phyloP scores from a whole-genome alignment of 2,888 invertebrate species.

The Creontiades dilutus region DNA sequence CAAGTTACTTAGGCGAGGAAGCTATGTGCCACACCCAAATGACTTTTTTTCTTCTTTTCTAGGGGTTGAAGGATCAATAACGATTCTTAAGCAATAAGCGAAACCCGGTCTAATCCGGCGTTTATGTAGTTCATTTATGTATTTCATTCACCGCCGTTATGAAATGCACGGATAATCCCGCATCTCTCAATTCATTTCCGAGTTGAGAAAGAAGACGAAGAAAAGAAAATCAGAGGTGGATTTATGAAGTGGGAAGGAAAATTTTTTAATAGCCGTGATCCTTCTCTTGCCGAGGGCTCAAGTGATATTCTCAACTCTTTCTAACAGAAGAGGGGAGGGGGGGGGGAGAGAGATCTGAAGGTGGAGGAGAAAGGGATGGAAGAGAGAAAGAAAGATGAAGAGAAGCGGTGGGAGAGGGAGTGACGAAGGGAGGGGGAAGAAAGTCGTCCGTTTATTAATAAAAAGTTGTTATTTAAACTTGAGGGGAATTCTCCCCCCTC shows the following conservation, averaged over 20 bases:
- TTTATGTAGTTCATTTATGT: no score
- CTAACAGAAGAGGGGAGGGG: background rate
- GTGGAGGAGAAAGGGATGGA: background rate
- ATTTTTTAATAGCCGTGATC: conserved; percentile 39
- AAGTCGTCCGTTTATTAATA: conserved; percentile 70
- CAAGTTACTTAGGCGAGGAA: no score
- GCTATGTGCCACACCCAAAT: no score
- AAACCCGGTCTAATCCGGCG: no score
- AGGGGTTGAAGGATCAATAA: no score
- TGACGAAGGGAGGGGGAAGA: conserved; percentile 44
- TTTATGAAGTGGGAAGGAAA: conserved; percentile 7
- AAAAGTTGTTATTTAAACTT: conserved; percentile 72
- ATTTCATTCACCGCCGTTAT: no score
- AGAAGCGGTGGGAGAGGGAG: background rate
- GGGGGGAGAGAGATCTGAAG: conserved; percentile 4
- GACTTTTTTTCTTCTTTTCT: no score
- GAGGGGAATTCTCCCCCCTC: conserved; percentile 43
- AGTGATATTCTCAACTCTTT: conserved; percentile 13
- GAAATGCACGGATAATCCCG: background rate
- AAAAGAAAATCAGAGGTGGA: background rate
- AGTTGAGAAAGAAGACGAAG: background rate
- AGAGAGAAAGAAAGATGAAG: background rate
- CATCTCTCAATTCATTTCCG: conserved; percentile 11
- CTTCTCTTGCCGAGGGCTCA: conserved; percentile 19
- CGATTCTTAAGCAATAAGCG: no score